Conservation (phyloP, 2,888 invertebrate genomes). For the Drosophila falleni region DNA sequence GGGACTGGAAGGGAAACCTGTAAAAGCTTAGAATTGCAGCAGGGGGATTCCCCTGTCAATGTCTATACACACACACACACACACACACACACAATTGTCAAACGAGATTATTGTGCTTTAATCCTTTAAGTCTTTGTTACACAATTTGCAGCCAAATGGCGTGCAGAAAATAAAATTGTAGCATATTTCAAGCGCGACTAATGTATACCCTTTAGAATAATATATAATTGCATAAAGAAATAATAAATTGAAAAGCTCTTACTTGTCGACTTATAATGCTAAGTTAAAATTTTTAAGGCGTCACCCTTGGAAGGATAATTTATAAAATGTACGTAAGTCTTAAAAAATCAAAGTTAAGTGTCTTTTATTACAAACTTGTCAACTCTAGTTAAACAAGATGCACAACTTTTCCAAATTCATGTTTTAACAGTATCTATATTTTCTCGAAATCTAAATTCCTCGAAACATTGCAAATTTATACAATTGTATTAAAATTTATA, state of each 20-base stretch:
- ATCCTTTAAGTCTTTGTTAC: slow-evolving; percentile 79
- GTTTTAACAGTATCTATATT: no score
- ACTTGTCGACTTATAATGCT: no score
- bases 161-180: slow-evolving; percentile 13
- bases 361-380: no score
- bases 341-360: no score
- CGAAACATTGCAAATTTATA: no score
- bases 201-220: slow-evolving; percentile 7
- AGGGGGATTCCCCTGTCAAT: background rate
- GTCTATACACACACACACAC: background rate
- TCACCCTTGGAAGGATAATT: no score
- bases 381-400: no score
- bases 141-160: slow-evolving; percentile 68
- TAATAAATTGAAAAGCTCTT: no score
- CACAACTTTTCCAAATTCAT: background rate
- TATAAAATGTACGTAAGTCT: no score
- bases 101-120: slow-evolving; percentile 75
- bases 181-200: background rate
- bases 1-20: background rate
- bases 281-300: no score
- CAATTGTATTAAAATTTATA: background rate
- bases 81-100: slow-evolving; percentile 1
- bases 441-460: no score
- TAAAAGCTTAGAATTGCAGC: slow-evolving; percentile 1
- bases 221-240: background rate